Conservation (phyloP, 2,113 vertebrate species). For the Chaetorhynchus papuensis region DNA sequence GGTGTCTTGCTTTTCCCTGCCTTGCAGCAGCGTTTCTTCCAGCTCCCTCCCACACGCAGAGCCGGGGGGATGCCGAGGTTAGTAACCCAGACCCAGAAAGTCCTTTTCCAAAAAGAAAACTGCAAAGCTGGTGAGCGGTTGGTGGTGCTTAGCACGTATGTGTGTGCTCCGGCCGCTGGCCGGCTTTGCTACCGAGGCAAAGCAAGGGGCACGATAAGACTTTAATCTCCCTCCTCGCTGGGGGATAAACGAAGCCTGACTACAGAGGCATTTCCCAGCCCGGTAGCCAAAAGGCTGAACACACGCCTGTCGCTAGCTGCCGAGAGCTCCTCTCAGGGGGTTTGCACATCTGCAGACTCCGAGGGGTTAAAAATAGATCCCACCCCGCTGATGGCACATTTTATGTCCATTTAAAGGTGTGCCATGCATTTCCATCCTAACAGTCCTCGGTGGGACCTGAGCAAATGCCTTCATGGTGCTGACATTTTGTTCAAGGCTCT, state of each 20-base stretch:
- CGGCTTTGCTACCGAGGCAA: neutral
- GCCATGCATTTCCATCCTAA: neutral
- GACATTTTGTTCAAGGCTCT: neutral
- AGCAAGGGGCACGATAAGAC: neutral
- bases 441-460: neutral
- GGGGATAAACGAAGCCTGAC: neutral
- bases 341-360: neutral
- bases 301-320: accelerated
- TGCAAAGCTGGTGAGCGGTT: neutral
- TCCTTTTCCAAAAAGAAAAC: neutral
- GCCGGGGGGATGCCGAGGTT: neutral
- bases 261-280: neutral
- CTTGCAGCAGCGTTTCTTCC: neutral
- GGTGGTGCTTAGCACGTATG: neutral
- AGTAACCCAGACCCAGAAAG: neutral
- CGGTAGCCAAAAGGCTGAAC: neutral
- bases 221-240: neutral
- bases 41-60: neutral
- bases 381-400: neutral
- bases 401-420: constrained; percentile 46
- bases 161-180: neutral
- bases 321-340: neutral
- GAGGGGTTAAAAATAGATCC: constrained; percentile 31
- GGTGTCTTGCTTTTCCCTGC: neutral
- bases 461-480: neutral